These are phyloP conservation scores for Gallinago undulata DNA, from an alignment of 2,113 vertebrate genomes.

Conservation along the genomic window DNA sequence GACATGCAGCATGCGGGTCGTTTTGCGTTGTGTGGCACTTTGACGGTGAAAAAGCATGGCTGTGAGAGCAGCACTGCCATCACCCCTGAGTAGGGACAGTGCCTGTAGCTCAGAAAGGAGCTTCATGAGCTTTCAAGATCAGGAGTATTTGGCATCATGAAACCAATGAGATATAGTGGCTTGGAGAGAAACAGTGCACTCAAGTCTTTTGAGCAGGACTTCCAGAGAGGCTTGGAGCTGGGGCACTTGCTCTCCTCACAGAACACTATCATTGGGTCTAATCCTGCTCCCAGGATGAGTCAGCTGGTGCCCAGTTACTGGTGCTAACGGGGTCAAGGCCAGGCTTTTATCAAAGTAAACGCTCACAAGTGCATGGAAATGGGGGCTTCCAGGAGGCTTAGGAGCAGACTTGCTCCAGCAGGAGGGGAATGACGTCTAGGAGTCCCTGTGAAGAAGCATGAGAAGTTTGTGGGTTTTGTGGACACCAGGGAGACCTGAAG, in stretches of 20 bases:
- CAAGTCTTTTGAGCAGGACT: background rate
- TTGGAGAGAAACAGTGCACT: background rate
- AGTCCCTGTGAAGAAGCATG: background rate
- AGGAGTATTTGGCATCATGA: background rate
- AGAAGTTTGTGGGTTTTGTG: background rate
- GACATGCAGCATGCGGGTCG: background rate
- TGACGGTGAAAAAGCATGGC: background rate
- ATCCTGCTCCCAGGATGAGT: background rate
- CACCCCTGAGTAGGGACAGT: rapidly evolving
- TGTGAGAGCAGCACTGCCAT: background rate
- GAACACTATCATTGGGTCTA: rapidly evolving
- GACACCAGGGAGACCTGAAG: background rate
- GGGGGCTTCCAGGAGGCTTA: background rate
- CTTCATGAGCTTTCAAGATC: background rate
- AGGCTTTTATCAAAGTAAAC: background rate
- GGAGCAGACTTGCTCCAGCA: background rate
- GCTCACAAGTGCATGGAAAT: background rate
- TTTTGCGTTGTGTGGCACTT: background rate
- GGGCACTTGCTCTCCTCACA: background rate
- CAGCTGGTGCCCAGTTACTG: background rate
- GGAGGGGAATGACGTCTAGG: background rate
- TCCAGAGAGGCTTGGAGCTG: background rate
- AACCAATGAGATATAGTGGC: background rate
- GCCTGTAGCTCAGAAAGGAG: background rate
- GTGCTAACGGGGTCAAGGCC: background rate